A percentile compares a stretch with the other conserved stretches of the same genome.
phyloP scores from a whole-genome alignment of 2,888 invertebrate genomes.

The Exephanes ischioxanthus region DNA sequence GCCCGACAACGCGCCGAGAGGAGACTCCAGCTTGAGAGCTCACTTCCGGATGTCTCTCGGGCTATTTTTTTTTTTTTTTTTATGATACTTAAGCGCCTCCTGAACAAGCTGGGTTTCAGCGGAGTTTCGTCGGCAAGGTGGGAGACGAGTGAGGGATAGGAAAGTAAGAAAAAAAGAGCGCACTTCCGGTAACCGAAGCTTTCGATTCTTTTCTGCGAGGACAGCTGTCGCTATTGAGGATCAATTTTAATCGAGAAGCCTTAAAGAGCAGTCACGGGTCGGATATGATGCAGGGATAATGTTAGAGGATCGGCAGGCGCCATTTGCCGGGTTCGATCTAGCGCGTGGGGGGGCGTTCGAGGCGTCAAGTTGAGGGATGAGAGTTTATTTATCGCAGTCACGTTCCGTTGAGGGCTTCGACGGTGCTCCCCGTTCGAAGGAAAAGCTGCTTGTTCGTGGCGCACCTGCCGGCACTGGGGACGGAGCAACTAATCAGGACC shows the following conservation, averaged over 20 bases:
- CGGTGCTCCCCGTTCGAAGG: constrained; percentile 9
- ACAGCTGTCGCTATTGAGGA: constrained; percentile 53
- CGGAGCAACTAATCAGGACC: not conserved
- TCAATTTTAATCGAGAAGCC: constrained; percentile 49
- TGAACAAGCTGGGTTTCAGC: constrained; percentile 24
- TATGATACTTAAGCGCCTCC: constrained; percentile 3
- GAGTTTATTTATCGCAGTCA: constrained; percentile 64
- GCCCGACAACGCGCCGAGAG: constrained; percentile 18
- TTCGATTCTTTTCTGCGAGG: constrained; percentile 46
- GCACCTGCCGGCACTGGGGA: constrained; percentile 60
- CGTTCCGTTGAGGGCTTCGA: constrained; percentile 60
- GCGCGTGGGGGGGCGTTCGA: constrained; percentile 7
- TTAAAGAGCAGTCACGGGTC: not conserved
- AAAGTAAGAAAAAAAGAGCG: constrained; percentile 19
- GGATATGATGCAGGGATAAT: not conserved
- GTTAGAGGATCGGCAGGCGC: constrained; percentile 61
- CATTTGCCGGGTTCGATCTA: constrained; percentile 43
- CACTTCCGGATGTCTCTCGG: constrained; percentile 58
- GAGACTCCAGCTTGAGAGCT: constrained; percentile 40
- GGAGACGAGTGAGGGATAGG: constrained; percentile 20
- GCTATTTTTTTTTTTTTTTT: not conserved
- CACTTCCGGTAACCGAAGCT: constrained; percentile 60
- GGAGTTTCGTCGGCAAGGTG: constrained; percentile 31
- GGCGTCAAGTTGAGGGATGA: constrained; percentile 58
- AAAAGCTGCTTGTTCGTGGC: constrained; percentile 40